A percentile compares a stretch with the other conserved stretches of the same genome.
Evolutionary conservation across 2,113 vertebrate genomes (phyloP).

Genomic region (Delphinus delphis): DNA sequence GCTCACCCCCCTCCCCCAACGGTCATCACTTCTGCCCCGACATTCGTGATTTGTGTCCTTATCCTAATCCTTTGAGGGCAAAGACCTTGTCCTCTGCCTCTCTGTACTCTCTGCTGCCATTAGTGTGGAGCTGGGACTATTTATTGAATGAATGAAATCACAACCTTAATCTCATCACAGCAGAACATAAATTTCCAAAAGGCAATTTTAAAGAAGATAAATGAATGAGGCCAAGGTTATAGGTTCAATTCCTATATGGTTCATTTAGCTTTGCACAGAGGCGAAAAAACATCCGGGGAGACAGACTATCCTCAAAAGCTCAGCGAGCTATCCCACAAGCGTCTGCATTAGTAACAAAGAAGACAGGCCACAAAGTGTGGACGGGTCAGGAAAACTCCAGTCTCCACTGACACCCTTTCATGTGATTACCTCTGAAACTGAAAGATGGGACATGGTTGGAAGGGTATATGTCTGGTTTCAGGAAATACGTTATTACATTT

Average conservation of each 20-base stretch:
- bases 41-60: background rate
- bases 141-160: constrained; percentile 34
- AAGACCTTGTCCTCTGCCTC: background rate
- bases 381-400: background rate
- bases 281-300: background rate
- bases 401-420: background rate
- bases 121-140: background rate
- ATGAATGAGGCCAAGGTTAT: constrained; percentile 68
- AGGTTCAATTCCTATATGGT: constrained; percentile 45
- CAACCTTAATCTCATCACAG: constrained; percentile 48
- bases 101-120: background rate
- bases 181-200: constrained; percentile 46
- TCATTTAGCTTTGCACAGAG: constrained; percentile 42
- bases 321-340: background rate
- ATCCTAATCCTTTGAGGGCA: background rate
- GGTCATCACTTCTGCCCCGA: background rate
- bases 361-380: background rate
- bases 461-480: background rate
- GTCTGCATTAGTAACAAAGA: background rate
- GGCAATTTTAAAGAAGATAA: constrained; percentile 41
- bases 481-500: background rate
- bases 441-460: background rate
- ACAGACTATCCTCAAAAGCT: background rate
- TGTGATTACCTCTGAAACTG: background rate
- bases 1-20: background rate